Conservation (phyloP, 2,113 vertebrate species). For the Istiophorus platypterus region DNA sequence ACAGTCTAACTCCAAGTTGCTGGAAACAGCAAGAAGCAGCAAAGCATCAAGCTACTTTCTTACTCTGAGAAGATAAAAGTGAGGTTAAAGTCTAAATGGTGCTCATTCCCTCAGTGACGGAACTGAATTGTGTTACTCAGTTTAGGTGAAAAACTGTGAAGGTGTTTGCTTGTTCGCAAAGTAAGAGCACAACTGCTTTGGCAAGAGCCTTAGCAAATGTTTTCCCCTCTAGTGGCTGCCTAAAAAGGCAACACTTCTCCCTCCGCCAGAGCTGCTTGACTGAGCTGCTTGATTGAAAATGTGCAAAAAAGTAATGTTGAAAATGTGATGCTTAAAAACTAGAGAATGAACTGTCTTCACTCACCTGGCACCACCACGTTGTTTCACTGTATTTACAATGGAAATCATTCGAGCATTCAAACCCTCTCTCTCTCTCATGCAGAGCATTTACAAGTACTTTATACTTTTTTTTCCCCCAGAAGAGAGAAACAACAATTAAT, state of each 20-base stretch:
- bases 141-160: conserved; percentile 3
- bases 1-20: background rate
- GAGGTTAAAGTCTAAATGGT: background rate
- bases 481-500: too few relatives aligned
- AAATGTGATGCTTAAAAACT: conserved; percentile 44
- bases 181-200: conserved; percentile 44
- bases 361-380: background rate
- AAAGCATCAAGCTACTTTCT: background rate
- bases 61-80: background rate
- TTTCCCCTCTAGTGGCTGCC: conserved; percentile 36
- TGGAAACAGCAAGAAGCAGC: conserved; percentile 1
- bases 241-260: conserved; percentile 76
- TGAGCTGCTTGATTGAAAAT: conserved; percentile 23
- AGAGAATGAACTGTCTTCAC: background rate
- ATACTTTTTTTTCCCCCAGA: too few relatives aligned
- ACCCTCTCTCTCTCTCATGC: background rate
- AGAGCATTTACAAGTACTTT: background rate
- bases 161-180: conserved; percentile 24
- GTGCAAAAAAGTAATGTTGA: conserved; percentile 14
- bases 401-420: background rate
- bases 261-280: conserved; percentile 29
- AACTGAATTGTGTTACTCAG: background rate
- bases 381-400: background rate
- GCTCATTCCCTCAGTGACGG: background rate
- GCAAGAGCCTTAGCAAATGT: background rate